These are phyloP conservation scores for Alouatta caraya DNA, from an alignment of 2,797 vertebrate species.

Conservation along the genomic window DNA sequence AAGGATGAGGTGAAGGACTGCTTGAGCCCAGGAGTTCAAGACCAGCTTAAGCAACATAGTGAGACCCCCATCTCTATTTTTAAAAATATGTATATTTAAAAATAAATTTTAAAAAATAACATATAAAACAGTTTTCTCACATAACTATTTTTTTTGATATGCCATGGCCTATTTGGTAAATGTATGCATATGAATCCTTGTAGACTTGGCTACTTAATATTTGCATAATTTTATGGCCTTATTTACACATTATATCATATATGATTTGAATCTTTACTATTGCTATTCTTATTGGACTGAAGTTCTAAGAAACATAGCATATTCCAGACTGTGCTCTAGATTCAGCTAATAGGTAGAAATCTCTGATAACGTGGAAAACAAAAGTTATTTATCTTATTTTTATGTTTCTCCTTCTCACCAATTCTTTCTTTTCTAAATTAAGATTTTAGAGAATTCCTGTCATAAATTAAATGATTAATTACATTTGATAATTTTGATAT, in stretches of 20 bases:
- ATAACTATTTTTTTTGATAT: neutral
- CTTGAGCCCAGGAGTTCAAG: neutral
- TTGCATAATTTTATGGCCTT: neutral
- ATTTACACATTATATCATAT: neutral
- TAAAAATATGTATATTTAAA: accelerated
- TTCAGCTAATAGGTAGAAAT: neutral
- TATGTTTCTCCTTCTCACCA: neutral
- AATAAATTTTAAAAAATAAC: too few species aligned
- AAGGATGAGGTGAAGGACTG: neutral
- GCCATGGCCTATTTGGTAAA: neutral
- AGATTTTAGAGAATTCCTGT: neutral
- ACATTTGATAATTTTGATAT: neutral
- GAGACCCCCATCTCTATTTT: neutral
- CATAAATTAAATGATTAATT: neutral
- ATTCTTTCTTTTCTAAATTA: neutral
- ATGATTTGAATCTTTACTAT: neutral
- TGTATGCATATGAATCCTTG: neutral
- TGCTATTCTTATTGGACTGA: neutral
- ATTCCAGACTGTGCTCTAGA: neutral
- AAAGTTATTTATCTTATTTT: neutral
- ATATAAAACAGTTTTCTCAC: neutral
- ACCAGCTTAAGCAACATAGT: neutral
- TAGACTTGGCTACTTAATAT: neutral
- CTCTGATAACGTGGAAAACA: neutral
- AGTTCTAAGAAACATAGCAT: neutral